Evolutionary conservation across 2,797 vertebrate species (phyloP), one percentile per base, ranked within the genome.

Genomic region (Poecile montanus): DNA sequence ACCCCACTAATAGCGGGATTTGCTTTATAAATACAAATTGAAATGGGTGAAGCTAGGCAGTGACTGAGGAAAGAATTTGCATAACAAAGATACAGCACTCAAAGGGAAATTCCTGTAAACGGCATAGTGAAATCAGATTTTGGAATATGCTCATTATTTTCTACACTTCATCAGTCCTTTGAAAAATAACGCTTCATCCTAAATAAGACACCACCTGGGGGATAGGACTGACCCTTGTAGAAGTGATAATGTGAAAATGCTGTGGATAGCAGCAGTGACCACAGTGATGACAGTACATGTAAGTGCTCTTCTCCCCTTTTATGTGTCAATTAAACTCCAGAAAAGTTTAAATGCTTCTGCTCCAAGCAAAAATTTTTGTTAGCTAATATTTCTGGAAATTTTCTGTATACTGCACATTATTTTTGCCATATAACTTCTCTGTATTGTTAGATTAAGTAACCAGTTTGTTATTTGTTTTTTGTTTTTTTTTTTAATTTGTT

Each of bases 51-150:
- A 87, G 26, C 19, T 68, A 72, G 30, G 20, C 27, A 67, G 34
- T 85, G 50, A 82, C n/a, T 91, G 16, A 44, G 50, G 58, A 83
- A 65, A 50, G 10, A 83, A 89, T 89, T 80, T 94, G 47, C 61
- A 61, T 93, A 58, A 65, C 47, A 85, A 47, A 85, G 74, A 40
- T 83, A 42, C 3, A 54, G 14, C 17, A 91, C 21, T 95, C 30
- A 67, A 82, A 94, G 38, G 42, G 53, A 94, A 74, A 58, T 71
- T 94, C 30, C 27, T 91, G 48, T 89, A 89, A 95, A 82, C 21
- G 78, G 42, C 63, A n/a, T 56, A 44, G 30, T 68, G 68, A 82
- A 85, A 32, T 63, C 5, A 2, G 44, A 42, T 11, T 90, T 79
- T 79, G 30, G 45, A 91, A 71, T 74, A 77, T 56, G 34, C 20